Conservation (phyloP, 2,888 invertebrate species). For the Griposia aprilina region DNA sequence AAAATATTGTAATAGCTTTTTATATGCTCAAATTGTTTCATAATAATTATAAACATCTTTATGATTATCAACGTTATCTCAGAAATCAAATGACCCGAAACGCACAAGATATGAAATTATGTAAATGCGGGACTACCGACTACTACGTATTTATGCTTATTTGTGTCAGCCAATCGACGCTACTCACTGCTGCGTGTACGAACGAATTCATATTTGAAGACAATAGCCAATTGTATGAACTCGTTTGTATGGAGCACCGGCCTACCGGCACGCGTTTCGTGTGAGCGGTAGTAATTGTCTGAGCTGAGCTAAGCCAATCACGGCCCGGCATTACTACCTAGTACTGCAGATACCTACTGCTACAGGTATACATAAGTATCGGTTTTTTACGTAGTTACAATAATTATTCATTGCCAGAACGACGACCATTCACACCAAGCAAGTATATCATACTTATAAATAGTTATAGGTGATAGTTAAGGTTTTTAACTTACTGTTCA, state of each 20-base stretch:
- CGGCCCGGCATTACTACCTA: neutral
- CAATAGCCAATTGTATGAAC: no score
- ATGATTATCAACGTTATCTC: slow-evolving; percentile 24
- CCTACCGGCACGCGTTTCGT: neutral
- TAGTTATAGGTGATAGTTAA: neutral
- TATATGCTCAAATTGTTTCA: slow-evolving; percentile 26
- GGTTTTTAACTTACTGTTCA: slow-evolving; percentile 81
- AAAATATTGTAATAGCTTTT: slow-evolving; percentile 13
- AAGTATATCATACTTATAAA: neutral
- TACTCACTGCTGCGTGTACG: neutral
- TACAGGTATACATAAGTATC: no score
- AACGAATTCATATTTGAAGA: neutral
- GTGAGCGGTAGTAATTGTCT: neutral
- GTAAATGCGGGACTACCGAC: neutral
- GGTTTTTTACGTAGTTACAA: no score
- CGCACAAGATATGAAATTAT: slow-evolving; percentile 20
- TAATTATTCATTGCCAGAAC: neutral
- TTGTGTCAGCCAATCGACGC: neutral
- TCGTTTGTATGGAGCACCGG: neutral
- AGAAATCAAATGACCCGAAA: slow-evolving; percentile 40
- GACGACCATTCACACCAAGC: neutral
- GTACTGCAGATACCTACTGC: no score
- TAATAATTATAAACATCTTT: slow-evolving; percentile 33
- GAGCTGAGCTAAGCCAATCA: neutral
- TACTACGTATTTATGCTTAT: slow-evolving; percentile 6